These are phyloP conservation scores for Notarius quadriscutis DNA, from an alignment of 2,113 vertebrate genomes.

Conservation along the genomic window DNA sequence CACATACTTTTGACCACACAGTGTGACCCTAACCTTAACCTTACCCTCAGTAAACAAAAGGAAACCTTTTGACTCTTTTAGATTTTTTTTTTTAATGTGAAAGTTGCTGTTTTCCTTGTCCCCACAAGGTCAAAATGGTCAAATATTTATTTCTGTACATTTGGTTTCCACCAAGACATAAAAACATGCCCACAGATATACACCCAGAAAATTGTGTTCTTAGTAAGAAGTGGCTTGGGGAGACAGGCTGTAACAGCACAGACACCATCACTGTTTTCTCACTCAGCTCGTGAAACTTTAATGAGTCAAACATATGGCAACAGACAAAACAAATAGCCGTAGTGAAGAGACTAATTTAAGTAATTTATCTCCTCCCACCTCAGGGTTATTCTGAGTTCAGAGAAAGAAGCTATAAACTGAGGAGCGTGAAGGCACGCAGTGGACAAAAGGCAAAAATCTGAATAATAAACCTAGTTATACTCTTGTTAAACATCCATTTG, in stretches of 20 bases:
- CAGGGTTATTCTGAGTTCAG: conserved; percentile 58
- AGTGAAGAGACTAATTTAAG: conserved; percentile 63
- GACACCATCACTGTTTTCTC: conserved; percentile 43
- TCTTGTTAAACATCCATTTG: background rate
- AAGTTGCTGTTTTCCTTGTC: background rate
- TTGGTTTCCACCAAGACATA: background rate
- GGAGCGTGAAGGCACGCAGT: conserved; percentile 42
- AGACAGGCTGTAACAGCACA: background rate
- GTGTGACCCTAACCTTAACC: background rate
- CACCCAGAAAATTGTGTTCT: background rate
- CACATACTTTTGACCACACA: background rate
- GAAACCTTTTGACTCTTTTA: background rate
- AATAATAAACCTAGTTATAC: background rate
- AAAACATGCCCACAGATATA: background rate
- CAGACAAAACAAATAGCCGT: conserved; percentile 59
- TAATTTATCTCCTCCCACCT: conserved; percentile 52
- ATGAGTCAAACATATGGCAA: conserved; percentile 59
- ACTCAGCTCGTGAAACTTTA: conserved; percentile 59
- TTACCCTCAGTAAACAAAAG: background rate
- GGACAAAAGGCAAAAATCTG: conserved; percentile 50
- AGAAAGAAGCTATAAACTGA: conserved; percentile 22
- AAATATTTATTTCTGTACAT: background rate
- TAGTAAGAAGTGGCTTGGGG: conserved; percentile 13
- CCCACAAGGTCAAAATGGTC: background rate
- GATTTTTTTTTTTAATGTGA: background rate